Percentiles rank a stretch among this genome's conserved stretches.
phyloP scores from a whole-genome alignment of 2,113 vertebrate genomes.

The Marcusenius ussheri region DNA sequence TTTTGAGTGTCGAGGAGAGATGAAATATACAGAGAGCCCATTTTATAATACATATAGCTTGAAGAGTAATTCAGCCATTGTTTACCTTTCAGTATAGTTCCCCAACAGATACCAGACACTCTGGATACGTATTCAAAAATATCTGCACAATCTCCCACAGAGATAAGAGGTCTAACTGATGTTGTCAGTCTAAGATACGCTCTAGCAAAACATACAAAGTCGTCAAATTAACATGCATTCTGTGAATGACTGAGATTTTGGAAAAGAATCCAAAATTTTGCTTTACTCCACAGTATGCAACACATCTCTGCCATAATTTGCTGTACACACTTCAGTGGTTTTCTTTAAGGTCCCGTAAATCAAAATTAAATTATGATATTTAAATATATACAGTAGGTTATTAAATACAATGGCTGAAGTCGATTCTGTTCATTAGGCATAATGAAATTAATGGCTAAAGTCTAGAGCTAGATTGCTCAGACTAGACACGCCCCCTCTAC shows the following conservation, averaged over 20 bases:
- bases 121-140: background rate
- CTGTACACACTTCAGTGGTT: background rate
- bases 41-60: constrained; percentile 13
- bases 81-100: background rate
- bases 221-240: background rate
- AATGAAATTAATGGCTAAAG: background rate
- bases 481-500: background rate
- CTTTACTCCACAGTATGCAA: background rate
- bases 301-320: background rate
- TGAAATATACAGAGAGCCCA: background rate
- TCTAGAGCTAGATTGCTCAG: background rate
- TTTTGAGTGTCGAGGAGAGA: background rate
- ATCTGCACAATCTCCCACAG: background rate
- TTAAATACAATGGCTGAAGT: background rate
- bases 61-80: background rate
- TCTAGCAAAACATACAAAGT: background rate
- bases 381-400: background rate
- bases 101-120: background rate
- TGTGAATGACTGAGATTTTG: background rate
- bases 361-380: background rate
- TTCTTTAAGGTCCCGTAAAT: background rate
- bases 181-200: background rate
- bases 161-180: background rate
- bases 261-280: background rate
- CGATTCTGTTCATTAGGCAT: background rate